A percentile compares a stretch with the other conserved stretches of the same genome.
phyloP scores from a whole-genome alignment of 2,113 vertebrate species.

The Xyrauchen texanus region DNA sequence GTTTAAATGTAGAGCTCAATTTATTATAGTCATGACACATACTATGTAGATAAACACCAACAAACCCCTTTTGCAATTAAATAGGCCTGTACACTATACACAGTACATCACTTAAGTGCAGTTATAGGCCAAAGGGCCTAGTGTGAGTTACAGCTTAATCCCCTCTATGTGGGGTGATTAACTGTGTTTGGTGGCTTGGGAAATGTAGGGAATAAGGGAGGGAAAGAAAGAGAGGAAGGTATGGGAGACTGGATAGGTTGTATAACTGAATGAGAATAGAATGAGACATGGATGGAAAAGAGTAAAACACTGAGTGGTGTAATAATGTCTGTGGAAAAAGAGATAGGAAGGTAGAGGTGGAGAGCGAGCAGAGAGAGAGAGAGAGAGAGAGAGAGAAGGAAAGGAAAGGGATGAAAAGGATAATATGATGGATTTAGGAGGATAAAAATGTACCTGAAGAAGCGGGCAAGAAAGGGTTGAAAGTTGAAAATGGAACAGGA shows the following conservation, averaged over 20 bases:
- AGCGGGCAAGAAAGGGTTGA: conserved; percentile 5
- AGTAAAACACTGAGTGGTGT: too few relatives aligned
- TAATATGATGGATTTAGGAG: conserved; percentile 41
- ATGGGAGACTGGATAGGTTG: not conserved
- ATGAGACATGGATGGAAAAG: too few relatives aligned
- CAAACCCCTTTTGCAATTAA: conserved; percentile 17
- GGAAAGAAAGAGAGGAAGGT: not conserved
- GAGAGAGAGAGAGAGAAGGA: not conserved
- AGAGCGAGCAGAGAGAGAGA: too few relatives aligned
- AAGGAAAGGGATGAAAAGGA: conserved; percentile 14
- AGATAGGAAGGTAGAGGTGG: too few relatives aligned
- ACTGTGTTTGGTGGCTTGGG: conserved; percentile 38
- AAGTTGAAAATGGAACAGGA: conserved; percentile 38
- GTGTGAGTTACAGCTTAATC: conserved; percentile 45
- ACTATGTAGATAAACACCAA: conserved; percentile 31
- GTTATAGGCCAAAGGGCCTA: conserved; percentile 41
- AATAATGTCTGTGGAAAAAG: too few relatives aligned
- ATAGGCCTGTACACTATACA: conserved; percentile 14
- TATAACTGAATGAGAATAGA: too few relatives aligned
- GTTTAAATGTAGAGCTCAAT: conserved; percentile 32
- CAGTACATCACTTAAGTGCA: conserved; percentile 28
- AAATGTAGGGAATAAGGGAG: conserved; percentile 9
- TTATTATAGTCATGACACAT: conserved; percentile 46
- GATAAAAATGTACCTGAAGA: conserved; percentile 35
- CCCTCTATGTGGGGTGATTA: conserved; percentile 35